Evolutionary conservation across 2,888 invertebrate genomes (phyloP).

Genomic region (Sesia bembeciformis): DNA sequence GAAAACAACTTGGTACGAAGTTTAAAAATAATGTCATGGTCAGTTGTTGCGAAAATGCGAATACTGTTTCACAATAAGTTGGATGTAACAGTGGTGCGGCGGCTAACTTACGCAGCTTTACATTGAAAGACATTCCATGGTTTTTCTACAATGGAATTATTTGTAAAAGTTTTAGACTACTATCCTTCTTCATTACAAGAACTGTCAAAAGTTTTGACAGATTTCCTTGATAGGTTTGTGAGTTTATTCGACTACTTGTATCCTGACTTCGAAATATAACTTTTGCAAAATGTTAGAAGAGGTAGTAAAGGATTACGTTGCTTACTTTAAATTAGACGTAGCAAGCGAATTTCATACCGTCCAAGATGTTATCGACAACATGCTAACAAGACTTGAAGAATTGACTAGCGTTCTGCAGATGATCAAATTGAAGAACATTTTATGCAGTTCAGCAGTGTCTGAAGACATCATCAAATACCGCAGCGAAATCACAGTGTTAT

Average conservation of each 20-base stretch:
- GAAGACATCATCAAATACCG: slow-evolving; percentile 70
- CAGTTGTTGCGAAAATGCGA: neutral
- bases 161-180: slow-evolving; percentile 38
- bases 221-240: slow-evolving; percentile 43
- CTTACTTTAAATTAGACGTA: slow-evolving; percentile 70
- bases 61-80: neutral
- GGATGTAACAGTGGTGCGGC: no score
- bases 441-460: slow-evolving; percentile 58
- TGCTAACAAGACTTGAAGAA: slow-evolving; percentile 79
- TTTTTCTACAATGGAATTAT: slow-evolving; percentile 39
- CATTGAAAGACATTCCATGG: neutral
- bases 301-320: slow-evolving; percentile 68
- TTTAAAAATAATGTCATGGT: neutral
- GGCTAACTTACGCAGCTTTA: no score
- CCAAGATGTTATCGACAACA: slow-evolving; percentile 78
- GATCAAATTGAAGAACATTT: slow-evolving; percentile 63
- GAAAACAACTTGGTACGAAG: no score
- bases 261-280: slow-evolving; percentile 52
- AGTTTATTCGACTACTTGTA: slow-evolving; percentile 56
- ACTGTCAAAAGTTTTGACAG: slow-evolving; percentile 49
- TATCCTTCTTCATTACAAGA: slow-evolving; percentile 42
- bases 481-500: slow-evolving; percentile 65
- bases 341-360: slow-evolving; percentile 73
- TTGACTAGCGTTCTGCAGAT: slow-evolving; percentile 76
- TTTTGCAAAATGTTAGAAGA: slow-evolving; percentile 60